Base-by-base conservation (phyloP, 2,113 vertebrate species). In the Peromyscus leucopus region DNA sequence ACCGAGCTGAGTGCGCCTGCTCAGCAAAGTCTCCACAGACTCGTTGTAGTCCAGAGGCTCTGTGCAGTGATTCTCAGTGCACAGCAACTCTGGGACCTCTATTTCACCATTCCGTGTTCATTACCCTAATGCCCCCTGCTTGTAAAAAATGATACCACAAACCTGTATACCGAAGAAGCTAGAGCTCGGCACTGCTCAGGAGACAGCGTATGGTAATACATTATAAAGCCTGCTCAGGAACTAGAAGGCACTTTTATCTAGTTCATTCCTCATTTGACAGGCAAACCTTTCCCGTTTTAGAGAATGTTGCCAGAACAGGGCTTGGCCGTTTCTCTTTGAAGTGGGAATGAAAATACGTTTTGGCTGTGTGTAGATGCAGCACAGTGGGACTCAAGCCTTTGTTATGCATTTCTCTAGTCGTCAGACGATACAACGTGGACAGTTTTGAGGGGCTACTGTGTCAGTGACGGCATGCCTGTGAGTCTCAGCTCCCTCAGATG, bases 81-180 rank as follows among this genome's bases (percentile, higher is more conserved):
- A 89, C 96, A 97, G 79, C 55, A 90, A 80, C 74, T 75, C 79
- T 83, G 69, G 80, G 71, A 76, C 67, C 74, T 69, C 26, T 67
- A n/a, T 86, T 93, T 48, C 84, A 83, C 86, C 80, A 83, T 96
- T 95, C 89, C 72, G 91, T 95, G 95, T 95, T 97, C 94, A 94
- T 97, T 97, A 96, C 51, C 82, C 69, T 94, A 78, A 83, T 95
- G 85, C 59, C 72, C 84, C 94, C 92, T 80, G 76, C 76, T 87
- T 89, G 78, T 97, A 74, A 82, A 89, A 97, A 97, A 93, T 67
- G 88, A 78, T 95, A 91, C 72, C 46, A 51, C 89, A 96, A 96
- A 92, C 82, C n/a, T 87, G 33, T 63, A 74, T 16, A 26, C 42
- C 57, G 28, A 95, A 91, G 48, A 95, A 87, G 84, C 78, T 33